Conservation (phyloP, 1,140 invertebrate species). For the Drosophila sp. region DNA sequence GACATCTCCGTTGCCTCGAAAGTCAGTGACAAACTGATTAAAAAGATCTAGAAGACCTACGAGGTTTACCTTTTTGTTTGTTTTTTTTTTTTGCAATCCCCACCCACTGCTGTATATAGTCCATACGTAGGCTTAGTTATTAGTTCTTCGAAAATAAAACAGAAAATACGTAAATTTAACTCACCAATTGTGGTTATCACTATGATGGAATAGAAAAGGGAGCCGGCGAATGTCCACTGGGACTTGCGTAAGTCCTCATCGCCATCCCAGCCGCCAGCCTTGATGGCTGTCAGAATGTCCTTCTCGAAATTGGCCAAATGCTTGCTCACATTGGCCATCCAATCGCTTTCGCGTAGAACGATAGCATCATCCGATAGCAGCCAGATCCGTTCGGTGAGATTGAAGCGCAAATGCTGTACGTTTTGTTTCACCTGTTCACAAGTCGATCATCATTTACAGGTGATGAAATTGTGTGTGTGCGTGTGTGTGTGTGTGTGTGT, state of each 20-base stretch:
- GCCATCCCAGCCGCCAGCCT: conserved; percentile 96
- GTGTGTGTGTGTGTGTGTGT: not conserved
- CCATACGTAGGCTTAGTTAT: conserved; percentile 40
- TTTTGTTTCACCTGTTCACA: conserved; percentile 88
- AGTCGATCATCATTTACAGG: not conserved
- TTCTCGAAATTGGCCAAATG: conserved; percentile 89
- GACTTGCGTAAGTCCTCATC: conserved; percentile 89
- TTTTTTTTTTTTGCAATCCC: not conserved
- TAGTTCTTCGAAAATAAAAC: conserved; percentile 46
- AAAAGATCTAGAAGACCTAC: conserved; percentile 48
- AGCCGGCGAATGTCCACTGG: conserved; percentile 95
- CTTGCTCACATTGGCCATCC: conserved; percentile 74
- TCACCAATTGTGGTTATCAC: conserved; percentile 98
- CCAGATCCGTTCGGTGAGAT: conserved; percentile 92
- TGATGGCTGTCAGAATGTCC: conserved; percentile 91
- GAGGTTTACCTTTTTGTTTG: not conserved
- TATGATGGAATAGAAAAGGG: conserved; percentile 98
- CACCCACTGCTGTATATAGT: conserved; percentile 41
- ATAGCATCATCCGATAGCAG: conserved; percentile 86
- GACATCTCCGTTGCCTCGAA: conserved; percentile 22
- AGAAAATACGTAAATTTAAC: conserved; percentile 55
- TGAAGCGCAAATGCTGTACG: conserved; percentile 88
- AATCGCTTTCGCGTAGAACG: conserved; percentile 65
- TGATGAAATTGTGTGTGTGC: not conserved
- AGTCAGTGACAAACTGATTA: conserved; percentile 71